Percentiles rank a stretch among this genome's conserved stretches.
Evolutionary conservation across 2,797 vertebrate genomes (phyloP).

Genomic region (Lutjanus argentimaculatus): DNA sequence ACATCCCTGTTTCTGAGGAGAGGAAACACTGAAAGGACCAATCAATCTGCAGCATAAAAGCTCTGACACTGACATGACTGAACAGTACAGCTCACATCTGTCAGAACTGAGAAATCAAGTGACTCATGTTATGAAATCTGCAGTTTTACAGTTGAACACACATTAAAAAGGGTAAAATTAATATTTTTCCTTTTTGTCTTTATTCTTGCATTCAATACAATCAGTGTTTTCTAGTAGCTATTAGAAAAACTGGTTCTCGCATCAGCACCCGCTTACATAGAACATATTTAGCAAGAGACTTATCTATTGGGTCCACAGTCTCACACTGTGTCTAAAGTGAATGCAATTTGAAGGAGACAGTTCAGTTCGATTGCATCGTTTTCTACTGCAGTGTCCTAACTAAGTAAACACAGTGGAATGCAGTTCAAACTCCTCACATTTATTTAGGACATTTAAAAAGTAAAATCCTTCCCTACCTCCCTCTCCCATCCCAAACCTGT

Average conservation of each 20-base stretch:
- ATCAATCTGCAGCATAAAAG: conserved; percentile 18
- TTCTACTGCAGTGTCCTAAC: too few relatives aligned
- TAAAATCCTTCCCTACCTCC: too few relatives aligned
- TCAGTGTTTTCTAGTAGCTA: background rate
- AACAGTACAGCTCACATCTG: background rate
- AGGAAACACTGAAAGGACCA: conserved; percentile 26
- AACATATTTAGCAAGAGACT: too few relatives aligned
- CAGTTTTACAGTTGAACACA: background rate
- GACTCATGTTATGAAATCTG: background rate
- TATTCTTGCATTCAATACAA: background rate
- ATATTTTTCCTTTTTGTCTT: background rate
- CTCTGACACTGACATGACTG: background rate
- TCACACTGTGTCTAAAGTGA: background rate
- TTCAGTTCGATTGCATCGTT: too few relatives aligned
- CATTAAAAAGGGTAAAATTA: background rate
- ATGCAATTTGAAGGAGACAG: too few relatives aligned
- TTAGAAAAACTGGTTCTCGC: background rate
- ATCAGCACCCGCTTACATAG: background rate
- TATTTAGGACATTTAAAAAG: too few relatives aligned
- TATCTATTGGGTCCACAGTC: background rate
- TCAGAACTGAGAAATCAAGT: background rate
- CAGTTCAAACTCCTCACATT: too few relatives aligned
- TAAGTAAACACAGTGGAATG: too few relatives aligned
- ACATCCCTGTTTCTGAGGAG: background rate
- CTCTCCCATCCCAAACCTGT: too few relatives aligned